A percentile compares a stretch with the other conserved stretches of the same genome.
phyloP scores from a whole-genome alignment of 53 echinoderm and acorn worm genomes.

The Hippasteria phrygiana region DNA sequence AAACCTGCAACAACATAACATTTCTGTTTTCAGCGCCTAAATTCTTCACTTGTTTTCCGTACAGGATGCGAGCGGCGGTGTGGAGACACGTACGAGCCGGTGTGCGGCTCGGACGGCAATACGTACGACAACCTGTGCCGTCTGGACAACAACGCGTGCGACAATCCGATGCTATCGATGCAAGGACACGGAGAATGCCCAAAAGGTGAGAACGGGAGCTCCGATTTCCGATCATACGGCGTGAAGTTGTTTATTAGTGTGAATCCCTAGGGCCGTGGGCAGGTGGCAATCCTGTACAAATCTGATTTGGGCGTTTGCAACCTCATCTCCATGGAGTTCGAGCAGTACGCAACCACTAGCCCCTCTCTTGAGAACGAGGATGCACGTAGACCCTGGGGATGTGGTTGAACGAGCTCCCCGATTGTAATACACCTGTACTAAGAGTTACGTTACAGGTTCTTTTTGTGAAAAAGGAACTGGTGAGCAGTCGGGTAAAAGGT shows the following conservation, averaged over 20 bases:
- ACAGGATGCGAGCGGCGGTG: conserved; percentile 35
- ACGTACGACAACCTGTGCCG: conserved; percentile 55
- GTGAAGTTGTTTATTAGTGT: background rate
- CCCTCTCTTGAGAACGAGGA: too few relatives aligned
- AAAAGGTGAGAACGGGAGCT: conserved; percentile 10
- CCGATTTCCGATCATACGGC: background rate
- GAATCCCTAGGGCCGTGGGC: background rate
- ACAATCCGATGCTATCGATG: conserved; percentile 32
- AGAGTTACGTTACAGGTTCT: too few relatives aligned
- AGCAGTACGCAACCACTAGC: too few relatives aligned
- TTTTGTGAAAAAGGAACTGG: too few relatives aligned
- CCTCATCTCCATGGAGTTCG: too few relatives aligned
- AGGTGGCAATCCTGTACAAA: background rate
- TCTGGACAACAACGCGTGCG: conserved; percentile 56
- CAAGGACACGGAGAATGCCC: conserved; percentile 26
- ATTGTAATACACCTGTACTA: too few relatives aligned
- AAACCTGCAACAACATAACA: background rate
- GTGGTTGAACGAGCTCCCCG: too few relatives aligned
- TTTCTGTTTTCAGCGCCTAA: background rate
- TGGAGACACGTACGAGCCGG: conserved; percentile 11
- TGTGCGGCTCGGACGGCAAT: conserved; percentile 67
- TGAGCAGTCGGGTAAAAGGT: too few relatives aligned
- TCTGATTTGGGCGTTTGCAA: background rate
- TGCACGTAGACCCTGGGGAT: too few relatives aligned
- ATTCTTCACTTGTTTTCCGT: background rate